Base-by-base conservation (phyloP, 2,888 invertebrate genomes). In the Ptilodon capucinus region DNA sequence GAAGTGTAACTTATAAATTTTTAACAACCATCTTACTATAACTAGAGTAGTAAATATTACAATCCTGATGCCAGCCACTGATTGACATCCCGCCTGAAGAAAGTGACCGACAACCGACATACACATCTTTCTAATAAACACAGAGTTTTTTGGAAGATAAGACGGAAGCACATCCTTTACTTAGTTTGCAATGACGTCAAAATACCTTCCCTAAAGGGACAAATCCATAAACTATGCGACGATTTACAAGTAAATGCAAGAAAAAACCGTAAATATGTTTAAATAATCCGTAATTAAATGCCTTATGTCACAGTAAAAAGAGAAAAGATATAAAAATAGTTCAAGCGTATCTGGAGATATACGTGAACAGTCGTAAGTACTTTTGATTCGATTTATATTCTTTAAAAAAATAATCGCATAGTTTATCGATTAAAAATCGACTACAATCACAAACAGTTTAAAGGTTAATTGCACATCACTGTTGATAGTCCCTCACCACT, bases 91-190 rank as follows among this genome's bases (percentile, higher is more conserved):
- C 7, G 14, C 14, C 32, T 5, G 6, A 14, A 28, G n/a, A n/a
- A n/a, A 28, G 28, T 8, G 5, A 5, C 14, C 1, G n/a, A n/a
- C n/a, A n/a, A n/a, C 32, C 6, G 14, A 32, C 7, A 14, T 32
- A 8, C 3, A 28, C n/a, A 28, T 28, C 14, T 7, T 32, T 32
- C 14, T 14, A 13, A 32, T 14, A 32, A 1, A 2, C 11, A n/a
- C 14, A 8, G 32, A 32, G 11, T 28, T 28, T 11, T 28, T 32
- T 57, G 61, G 61, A 62, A 62, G 61, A 62, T 56, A 51, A 39
- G 44, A 53, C 18, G 62, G 65, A 64, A 64, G 61, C 48, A 52
- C 57, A 64, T 52, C 61, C 54, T 64, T 57, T 50, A 25, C 42
- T 52, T 53, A 51, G 52, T 54, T 57, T 48, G 50, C 43, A 57